phyloP scores from a whole-genome alignment of 2,888 invertebrate genomes.

The Pollenia amentaria region DNA sequence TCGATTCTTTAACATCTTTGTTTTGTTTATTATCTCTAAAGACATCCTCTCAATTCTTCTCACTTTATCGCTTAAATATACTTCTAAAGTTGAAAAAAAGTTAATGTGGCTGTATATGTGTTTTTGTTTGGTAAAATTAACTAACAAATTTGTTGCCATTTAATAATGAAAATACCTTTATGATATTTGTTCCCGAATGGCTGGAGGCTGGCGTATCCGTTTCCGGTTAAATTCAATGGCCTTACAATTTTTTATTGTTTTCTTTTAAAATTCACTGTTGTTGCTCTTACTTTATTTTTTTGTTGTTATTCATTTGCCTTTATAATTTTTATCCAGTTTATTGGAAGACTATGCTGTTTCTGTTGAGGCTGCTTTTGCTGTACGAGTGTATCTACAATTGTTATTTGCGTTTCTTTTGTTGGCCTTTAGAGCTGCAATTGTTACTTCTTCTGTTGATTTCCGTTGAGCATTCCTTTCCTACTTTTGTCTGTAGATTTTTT shows the following conservation, averaged over 20 bases:
- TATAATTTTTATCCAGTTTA: slow-evolving; percentile 50
- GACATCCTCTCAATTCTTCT: background rate
- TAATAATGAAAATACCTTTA: slow-evolving; percentile 65
- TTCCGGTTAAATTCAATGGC: slow-evolving; percentile 73
- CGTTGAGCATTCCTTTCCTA: slow-evolving; percentile 72
- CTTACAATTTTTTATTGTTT: slow-evolving; percentile 61
- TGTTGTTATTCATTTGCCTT: slow-evolving; percentile 46
- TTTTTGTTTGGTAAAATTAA: slow-evolving; percentile 45
- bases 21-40: slow-evolving; percentile 29
- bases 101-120: slow-evolving; percentile 2
- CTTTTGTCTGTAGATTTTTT: slow-evolving; percentile 66
- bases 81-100: slow-evolving; percentile 1
- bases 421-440: slow-evolving; percentile 71
- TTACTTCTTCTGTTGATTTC: slow-evolving; percentile 72
- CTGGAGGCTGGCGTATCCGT: slow-evolving; percentile 74
- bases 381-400: slow-evolving; percentile 1
- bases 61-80: background rate
- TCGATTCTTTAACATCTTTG: slow-evolving; percentile 13
- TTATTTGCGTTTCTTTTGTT: slow-evolving; percentile 56
- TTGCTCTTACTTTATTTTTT: background rate
- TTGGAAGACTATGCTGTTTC: slow-evolving; percentile 47
- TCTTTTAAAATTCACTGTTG: slow-evolving; percentile 31
- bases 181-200: slow-evolving; percentile 56
- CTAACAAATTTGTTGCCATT: slow-evolving; percentile 62
- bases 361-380: slow-evolving; percentile 28